Evolutionary conservation across 2,797 vertebrate genomes (phyloP).

Genomic region (Falco concolor): DNA sequence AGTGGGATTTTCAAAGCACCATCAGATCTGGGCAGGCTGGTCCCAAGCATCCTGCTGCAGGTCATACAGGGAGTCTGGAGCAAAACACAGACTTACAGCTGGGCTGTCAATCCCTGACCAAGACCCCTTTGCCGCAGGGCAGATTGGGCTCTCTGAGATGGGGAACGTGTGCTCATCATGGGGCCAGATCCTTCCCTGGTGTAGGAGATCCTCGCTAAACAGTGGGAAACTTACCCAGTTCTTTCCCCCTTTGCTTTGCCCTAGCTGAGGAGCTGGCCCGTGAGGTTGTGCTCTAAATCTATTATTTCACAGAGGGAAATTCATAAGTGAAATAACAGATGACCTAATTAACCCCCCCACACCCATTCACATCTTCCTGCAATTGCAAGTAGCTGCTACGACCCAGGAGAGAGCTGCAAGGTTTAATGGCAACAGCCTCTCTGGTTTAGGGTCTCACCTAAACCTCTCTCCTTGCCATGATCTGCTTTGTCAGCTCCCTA

Average conservation of each 20-base stretch:
- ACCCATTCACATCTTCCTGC: not conserved
- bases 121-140: not conserved
- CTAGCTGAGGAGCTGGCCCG: not conserved
- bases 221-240: fast-evolving
- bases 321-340: constrained; percentile 42
- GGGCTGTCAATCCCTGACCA: not conserved
- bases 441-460: not conserved
- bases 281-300: not conserved
- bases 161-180: not conserved
- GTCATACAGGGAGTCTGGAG: not conserved
- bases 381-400: not conserved
- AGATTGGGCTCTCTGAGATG: not conserved
- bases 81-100: not conserved
- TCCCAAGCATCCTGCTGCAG: not conserved
- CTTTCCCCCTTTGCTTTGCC: not conserved
- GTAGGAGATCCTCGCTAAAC: not conserved
- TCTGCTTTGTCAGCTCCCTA: not conserved
- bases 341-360: not conserved
- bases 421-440: not conserved
- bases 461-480: not conserved
- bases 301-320: constrained; percentile 11
- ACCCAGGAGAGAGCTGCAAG: not conserved
- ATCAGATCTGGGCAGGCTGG: not conserved
- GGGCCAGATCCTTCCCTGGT: not conserved
- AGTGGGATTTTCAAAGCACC: not conserved